Percentiles rank a stretch among this genome's conserved stretches.
These are phyloP conservation scores for Drosophila malerkotliana DNA, from an alignment of 1,140 invertebrate genomes.

Conservation along the genomic window DNA sequence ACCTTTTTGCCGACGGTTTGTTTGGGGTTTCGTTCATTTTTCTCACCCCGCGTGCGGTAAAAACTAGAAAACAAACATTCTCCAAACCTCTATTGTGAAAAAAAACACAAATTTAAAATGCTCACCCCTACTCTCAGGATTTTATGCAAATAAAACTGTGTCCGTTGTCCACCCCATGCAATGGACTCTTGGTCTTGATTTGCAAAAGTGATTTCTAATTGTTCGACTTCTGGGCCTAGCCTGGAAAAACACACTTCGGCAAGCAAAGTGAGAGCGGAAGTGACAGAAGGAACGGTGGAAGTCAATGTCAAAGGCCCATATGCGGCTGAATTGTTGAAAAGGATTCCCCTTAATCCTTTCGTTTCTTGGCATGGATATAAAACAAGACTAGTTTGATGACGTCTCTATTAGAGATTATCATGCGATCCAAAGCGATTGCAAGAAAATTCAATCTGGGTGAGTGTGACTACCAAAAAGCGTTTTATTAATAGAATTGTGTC, in stretches of 20 bases:
- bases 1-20: constrained; percentile 33
- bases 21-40: constrained; percentile 38
- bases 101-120: constrained; percentile 35
- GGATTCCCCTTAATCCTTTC: constrained; percentile 10
- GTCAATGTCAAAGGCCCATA: constrained; percentile 70
- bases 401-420: constrained; percentile 77
- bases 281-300: constrained; percentile 17
- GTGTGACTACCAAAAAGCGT: constrained; percentile 1
- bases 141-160: constrained; percentile 75
- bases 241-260: neutral
- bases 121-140: neutral
- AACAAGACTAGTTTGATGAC: constrained; percentile 65
- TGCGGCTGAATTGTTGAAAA: constrained; percentile 40
- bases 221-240: constrained; percentile 39
- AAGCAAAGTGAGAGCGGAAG: neutral
- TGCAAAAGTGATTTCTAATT: constrained; percentile 75
- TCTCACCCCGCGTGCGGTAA: neutral
- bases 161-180: constrained; percentile 45
- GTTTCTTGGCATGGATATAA: constrained; percentile 32
- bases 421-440: constrained; percentile 81
- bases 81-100: constrained; percentile 30
- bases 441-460: constrained; percentile 78
- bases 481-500: neutral
- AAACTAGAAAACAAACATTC: constrained; percentile 28
- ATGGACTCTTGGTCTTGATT: constrained; percentile 60